A percentile compares a stretch with the other conserved stretches of the same genome.
These are phyloP conservation scores for Chloroceryle amazona DNA, from an alignment of 2,797 vertebrate genomes.

Conservation along the genomic window DNA sequence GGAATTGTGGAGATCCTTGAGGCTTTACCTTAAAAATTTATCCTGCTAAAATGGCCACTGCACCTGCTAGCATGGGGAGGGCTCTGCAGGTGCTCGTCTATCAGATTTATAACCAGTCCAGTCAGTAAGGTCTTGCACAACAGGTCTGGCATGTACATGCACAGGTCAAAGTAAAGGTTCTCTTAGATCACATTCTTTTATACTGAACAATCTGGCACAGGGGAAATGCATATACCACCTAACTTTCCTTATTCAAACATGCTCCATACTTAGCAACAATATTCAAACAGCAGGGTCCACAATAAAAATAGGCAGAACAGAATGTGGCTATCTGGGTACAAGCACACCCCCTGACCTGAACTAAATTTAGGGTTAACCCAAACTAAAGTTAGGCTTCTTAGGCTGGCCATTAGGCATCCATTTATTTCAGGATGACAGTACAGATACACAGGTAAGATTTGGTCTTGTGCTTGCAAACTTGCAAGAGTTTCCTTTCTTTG, in stretches of 20 bases:
- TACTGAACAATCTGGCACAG: not conserved
- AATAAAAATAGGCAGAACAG: not conserved
- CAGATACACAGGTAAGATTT: not conserved
- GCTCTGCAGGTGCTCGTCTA: not conserved
- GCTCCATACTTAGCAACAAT: not conserved
- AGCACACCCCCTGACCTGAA: not conserved
- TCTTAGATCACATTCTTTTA: not conserved
- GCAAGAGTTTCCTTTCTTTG: not conserved
- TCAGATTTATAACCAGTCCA: not conserved
- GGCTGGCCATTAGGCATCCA: not conserved
- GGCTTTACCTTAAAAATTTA: not conserved
- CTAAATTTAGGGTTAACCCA: not conserved
- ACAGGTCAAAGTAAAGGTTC: slow-evolving; percentile 15
- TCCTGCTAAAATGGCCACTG: slow-evolving; percentile 30
- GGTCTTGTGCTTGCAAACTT: not conserved
- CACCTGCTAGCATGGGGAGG: not conserved
- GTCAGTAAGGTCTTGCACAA: slow-evolving; percentile 23
- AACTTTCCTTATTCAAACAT: not conserved
- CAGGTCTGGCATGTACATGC: not conserved
- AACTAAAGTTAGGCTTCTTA: not conserved
- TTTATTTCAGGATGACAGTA: not conserved
- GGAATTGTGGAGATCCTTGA: not conserved
- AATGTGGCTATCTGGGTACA: not conserved
- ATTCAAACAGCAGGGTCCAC: not conserved
- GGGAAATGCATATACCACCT: not conserved